These are phyloP conservation scores for Enteromius viviparus DNA, from an alignment of 2,797 vertebrate genomes.

Conservation along the genomic window DNA sequence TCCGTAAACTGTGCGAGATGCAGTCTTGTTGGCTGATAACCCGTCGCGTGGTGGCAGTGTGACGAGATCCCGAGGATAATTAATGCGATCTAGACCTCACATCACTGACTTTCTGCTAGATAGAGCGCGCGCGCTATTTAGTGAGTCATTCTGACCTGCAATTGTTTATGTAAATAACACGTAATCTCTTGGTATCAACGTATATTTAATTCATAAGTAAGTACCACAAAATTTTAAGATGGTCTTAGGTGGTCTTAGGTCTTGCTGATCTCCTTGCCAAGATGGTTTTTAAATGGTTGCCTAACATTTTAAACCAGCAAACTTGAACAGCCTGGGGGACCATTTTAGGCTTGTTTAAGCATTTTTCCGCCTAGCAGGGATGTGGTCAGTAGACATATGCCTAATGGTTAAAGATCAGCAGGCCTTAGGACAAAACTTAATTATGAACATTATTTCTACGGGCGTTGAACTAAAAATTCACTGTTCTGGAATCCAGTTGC, in stretches of 20 bases:
- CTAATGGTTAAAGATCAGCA: constrained; percentile 10
- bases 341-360: neutral
- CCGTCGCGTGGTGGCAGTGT: constrained; percentile 67
- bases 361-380: neutral
- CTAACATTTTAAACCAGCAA: neutral
- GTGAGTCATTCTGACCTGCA: neutral
- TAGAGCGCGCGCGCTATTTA: neutral
- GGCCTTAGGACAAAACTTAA: constrained; percentile 6
- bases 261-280: neutral
- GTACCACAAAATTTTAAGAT: neutral
- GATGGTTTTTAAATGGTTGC: neutral
- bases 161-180: neutral
- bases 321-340: neutral
- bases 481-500: neutral
- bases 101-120: constrained; percentile 12
- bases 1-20: constrained; percentile 41
- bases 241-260: neutral
- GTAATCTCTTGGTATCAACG: neutral
- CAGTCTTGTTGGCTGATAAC: constrained; percentile 61
- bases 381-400: neutral
- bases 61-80: constrained; percentile 61
- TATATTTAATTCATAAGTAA: neutral
- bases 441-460: constrained; percentile 19
- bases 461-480: constrained; percentile 7
- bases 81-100: constrained; percentile 53